Evolutionary conservation across 2,797 vertebrate genomes (phyloP).

Genomic region (Sebastes baramenuke): DNA sequence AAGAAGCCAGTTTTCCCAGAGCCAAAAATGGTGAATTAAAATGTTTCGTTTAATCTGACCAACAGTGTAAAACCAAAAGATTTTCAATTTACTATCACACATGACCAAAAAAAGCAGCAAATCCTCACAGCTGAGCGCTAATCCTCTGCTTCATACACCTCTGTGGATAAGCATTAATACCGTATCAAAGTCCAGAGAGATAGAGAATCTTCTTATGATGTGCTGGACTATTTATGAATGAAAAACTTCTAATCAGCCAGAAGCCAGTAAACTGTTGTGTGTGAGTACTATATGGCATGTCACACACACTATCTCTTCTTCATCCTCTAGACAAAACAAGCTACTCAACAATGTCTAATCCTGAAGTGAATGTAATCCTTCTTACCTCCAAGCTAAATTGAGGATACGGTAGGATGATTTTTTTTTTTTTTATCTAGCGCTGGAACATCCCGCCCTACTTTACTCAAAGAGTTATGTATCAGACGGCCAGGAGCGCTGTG

Average conservation of each 20-base stretch:
- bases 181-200: not conserved
- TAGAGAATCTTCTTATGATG: not conserved
- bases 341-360: conserved; percentile 86
- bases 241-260: not conserved
- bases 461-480: conserved; percentile 77
- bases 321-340: conserved; percentile 78
- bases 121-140: not conserved
- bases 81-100: not conserved
- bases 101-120: not conserved
- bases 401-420: conserved; percentile 76
- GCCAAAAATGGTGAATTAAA: not conserved
- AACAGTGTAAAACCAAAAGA: not conserved
- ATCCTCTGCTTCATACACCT: not conserved
- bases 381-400: conserved; percentile 86
- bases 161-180: not conserved
- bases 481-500: conserved; percentile 29
- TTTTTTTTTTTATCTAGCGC: conserved; percentile 78
- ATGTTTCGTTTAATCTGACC: not conserved
- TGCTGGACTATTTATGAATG: conserved; percentile 3
- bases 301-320: conserved; percentile 54
- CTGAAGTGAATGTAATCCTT: conserved; percentile 84
- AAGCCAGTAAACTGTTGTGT: not conserved
- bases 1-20: not conserved
- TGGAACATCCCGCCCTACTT: conserved; percentile 89
- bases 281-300: not conserved